A percentile compares a stretch with the other conserved stretches of the same genome.
phyloP scores from a whole-genome alignment of 2,113 vertebrate genomes.

The Muntiacus reevesi region DNA sequence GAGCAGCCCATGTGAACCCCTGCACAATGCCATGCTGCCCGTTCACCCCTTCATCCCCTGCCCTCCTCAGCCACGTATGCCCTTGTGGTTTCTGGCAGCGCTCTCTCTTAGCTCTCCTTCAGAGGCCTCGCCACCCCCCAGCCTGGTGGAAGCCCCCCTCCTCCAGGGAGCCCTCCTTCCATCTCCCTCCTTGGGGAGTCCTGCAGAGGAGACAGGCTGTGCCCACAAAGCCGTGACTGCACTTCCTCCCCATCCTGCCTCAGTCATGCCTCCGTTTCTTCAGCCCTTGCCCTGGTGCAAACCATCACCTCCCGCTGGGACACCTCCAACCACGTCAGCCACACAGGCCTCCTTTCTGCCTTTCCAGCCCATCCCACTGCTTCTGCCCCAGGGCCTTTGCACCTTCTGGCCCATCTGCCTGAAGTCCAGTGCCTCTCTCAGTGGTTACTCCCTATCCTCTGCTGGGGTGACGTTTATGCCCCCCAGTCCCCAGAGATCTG shows the following conservation, averaged over 20 bases:
- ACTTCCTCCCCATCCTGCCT: not conserved
- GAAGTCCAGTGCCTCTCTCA: not conserved
- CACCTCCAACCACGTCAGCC: not conserved
- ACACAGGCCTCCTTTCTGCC: not conserved
- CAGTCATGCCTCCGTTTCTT: not conserved
- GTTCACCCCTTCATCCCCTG: rapidly evolving
- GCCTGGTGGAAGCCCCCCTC: not conserved
- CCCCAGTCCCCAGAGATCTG: not conserved
- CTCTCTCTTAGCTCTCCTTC: not conserved
- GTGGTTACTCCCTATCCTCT: not conserved
- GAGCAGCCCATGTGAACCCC: not conserved
- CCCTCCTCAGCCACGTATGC: rapidly evolving
- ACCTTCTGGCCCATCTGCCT: not conserved
- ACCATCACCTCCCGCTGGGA: not conserved
- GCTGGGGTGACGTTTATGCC: not conserved
- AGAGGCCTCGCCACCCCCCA: not conserved
- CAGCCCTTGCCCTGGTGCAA: not conserved
- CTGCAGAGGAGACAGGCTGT: not conserved
- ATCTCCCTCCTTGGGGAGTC: not conserved
- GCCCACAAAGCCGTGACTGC: not conserved
- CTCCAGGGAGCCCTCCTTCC: not conserved
- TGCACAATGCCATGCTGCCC: rapidly evolving
- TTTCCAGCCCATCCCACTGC: not conserved
- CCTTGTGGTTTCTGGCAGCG: rapidly evolving
- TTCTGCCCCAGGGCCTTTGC: not conserved